phyloP scores from a whole-genome alignment of 1,140 invertebrate species.

The Drosophila parvula region DNA sequence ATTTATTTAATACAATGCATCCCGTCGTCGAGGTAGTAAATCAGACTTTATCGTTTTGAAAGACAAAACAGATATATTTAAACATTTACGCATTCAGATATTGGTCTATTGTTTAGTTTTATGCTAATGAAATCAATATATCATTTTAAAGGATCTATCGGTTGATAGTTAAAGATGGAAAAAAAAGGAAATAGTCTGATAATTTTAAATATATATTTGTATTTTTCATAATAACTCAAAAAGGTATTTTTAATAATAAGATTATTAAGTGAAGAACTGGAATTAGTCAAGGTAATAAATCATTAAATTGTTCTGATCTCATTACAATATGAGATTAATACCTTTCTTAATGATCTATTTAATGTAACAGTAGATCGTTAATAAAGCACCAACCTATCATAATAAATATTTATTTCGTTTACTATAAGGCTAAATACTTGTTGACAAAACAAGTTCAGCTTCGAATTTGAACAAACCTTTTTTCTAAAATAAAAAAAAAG shows the following conservation, averaged over 20 bases:
- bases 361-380: too few species aligned
- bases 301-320: background rate
- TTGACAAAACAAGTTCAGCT: constrained; percentile 7
- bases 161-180: background rate
- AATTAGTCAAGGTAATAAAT: background rate
- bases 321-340: too few species aligned
- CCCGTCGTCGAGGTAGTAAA: background rate
- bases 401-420: background rate
- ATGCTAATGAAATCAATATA: constrained; percentile 1
- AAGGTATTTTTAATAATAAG: background rate
- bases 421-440: background rate
- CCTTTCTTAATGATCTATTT: background rate
- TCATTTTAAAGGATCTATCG: background rate
- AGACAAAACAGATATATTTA: background rate
- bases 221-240: background rate
- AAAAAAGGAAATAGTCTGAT: background rate
- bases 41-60: background rate
- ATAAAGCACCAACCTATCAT: background rate
- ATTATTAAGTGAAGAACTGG: background rate
- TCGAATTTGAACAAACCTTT: constrained; percentile 6
- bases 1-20: constrained; percentile 2
- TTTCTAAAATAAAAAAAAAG: background rate
- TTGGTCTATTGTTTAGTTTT: background rate
- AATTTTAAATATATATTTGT: background rate
- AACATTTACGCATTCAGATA: background rate